Conservation (phyloP, 2,113 vertebrate species). For the Panthera leo region DNA sequence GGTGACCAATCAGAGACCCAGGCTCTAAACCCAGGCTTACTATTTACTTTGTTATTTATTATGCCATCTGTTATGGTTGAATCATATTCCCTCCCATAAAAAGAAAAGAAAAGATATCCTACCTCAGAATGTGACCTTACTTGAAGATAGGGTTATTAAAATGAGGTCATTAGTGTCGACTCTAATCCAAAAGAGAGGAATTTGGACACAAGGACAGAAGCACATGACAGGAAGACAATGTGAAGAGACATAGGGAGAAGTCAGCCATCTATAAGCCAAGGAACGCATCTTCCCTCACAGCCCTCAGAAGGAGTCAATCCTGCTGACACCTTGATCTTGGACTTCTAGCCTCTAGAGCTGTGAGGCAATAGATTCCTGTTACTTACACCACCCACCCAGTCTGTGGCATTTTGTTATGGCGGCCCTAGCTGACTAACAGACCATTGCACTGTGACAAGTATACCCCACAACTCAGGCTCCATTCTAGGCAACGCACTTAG, state of each 20-base stretch:
- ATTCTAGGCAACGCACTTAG: not conserved
- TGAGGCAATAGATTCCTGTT: not conserved
- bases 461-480: not conserved
- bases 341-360: not conserved
- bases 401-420: not conserved
- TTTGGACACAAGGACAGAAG: not conserved
- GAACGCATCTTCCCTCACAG: not conserved
- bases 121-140: not conserved
- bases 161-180: not conserved
- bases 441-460: not conserved
- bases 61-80: not conserved
- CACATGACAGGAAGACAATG: not conserved
- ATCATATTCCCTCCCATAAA: not conserved
- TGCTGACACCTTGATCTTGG: not conserved
- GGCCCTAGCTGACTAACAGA: not conserved
- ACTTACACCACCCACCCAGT: not conserved
- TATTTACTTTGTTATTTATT: not conserved
- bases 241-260: not conserved
- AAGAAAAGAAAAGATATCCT: not conserved
- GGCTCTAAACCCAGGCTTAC: not conserved
- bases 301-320: not conserved
- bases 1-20: not conserved
- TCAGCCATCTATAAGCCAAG: not conserved
- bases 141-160: not conserved
- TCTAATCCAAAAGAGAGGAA: not conserved